Evolutionary conservation across 1,140 invertebrate species (phyloP), one percentile per base, ranked within the genome.

Genomic region (Teleogryllus occipitalis): DNA sequence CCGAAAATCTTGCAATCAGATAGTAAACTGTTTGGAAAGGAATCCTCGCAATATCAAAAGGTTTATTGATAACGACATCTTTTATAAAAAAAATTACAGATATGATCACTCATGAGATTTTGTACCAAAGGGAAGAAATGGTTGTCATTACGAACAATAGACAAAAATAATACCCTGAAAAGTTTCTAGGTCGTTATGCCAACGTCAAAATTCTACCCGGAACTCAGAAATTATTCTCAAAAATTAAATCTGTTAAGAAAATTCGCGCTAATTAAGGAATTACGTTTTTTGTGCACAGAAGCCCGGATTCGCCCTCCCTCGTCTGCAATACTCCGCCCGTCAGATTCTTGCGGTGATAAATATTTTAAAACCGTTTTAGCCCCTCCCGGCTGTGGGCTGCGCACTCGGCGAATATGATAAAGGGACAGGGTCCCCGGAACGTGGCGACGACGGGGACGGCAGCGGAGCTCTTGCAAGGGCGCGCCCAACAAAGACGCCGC

Each of bases 161-260:
- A 65, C 2, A 65, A 65, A 65, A 65, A 65, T 0, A 65, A 65
- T 10, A 65, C 18, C 54, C 7, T 10, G 54, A 2, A 65, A 14
- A 10, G 54, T 65, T 18, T 65, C 18, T 65, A 18, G 18, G 54
- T 65, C 54, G 18, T 65, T 65, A 14, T 7, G 18, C 54, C 54
- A 18, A 10, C 18, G 18, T 65, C 54, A 65, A 14, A 65, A 65
- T 14, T 18, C 18, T 2, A 14, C 54, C 54, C 54, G 54, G 10
- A 10, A 65, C 54, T 18, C 54, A 65, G 54, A 65, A 65, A 65
- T 65, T 65, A 65, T 65, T 65, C 54, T 65, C 18, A 7, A 65
- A 65, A 65, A 65, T 65, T 65, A 65, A 65, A 65, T 65, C 54
- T 65, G 54, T 65, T 65, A 65, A 18, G 54, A 65, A 65, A 65